Evolutionary conservation across 2,888 invertebrate species (phyloP).

Genomic region (Catocala nupta): DNA sequence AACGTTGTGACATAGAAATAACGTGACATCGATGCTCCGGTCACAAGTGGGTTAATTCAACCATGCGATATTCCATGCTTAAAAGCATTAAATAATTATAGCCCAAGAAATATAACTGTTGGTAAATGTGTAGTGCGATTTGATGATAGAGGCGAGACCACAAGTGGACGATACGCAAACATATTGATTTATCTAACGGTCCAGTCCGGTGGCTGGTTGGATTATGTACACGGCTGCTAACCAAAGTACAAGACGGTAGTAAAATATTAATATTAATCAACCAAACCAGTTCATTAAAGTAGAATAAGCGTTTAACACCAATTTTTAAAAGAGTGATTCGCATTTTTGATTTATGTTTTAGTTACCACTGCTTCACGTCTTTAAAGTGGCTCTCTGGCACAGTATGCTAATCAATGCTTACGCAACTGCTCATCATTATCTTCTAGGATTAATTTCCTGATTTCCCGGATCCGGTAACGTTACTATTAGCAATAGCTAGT

Average conservation of each 20-base stretch:
- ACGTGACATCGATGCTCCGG: constrained; percentile 23
- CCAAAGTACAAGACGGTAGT: constrained; percentile 25
- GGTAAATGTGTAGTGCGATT: constrained; percentile 54
- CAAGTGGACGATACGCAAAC: constrained; percentile 32
- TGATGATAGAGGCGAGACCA: constrained; percentile 49
- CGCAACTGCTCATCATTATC: too few relatives aligned
- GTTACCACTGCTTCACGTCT: background rate
- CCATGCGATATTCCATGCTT: constrained; percentile 55
- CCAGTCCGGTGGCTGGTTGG: constrained; percentile 40
- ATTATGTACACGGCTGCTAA: constrained; percentile 21
- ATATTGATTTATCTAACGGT: constrained; percentile 61
- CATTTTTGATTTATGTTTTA: background rate
- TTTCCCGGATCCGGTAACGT: too few relatives aligned
- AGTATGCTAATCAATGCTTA: too few relatives aligned
- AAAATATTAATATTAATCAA: constrained; percentile 44
- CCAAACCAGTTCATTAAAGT: constrained; percentile 46
- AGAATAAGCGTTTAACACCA: constrained; percentile 27
- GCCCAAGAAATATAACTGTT: constrained; percentile 55
- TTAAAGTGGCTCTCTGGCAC: too few relatives aligned
- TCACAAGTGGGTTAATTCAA: constrained; percentile 52
- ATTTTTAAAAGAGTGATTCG: background rate
- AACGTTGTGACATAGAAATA: constrained; percentile 22
- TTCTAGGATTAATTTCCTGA: too few relatives aligned
- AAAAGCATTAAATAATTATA: constrained; percentile 57
- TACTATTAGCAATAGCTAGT: too few relatives aligned